A percentile compares a stretch with the other conserved stretches of the same genome.
Evolutionary conservation across 2,113 vertebrate genomes (phyloP).

Genomic region (Sturnus vulgaris): DNA sequence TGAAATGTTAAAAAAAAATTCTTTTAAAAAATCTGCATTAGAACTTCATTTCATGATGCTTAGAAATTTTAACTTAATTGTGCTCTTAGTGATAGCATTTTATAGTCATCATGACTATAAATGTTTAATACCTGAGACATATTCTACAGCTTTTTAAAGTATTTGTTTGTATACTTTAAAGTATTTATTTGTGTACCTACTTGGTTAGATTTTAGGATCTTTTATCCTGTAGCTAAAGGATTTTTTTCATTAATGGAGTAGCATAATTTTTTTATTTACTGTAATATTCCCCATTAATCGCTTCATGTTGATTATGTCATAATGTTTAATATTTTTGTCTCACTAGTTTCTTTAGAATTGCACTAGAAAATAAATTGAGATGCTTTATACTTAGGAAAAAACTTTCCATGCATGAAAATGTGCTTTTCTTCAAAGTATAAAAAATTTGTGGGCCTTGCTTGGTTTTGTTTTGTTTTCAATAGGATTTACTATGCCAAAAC

Average conservation of each 20-base stretch:
- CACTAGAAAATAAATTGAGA: not conserved
- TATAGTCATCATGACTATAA: not conserved
- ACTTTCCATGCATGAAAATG: not conserved
- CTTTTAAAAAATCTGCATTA: not conserved
- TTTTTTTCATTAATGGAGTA: not conserved
- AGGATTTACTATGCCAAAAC: not conserved
- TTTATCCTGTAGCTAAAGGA: not conserved
- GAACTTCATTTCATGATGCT: not conserved
- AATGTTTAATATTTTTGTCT: not conserved
- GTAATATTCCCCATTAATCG: not conserved
- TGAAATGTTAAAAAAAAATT: not conserved
- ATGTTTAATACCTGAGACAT: not conserved
- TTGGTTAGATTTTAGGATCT: not conserved
- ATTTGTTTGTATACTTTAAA: not conserved
- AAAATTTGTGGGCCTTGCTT: not conserved
- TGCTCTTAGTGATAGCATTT: not conserved
- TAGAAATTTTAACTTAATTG: not conserved
- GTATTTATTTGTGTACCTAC: not conserved
- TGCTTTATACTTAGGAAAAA: not conserved
- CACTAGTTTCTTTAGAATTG: not conserved
- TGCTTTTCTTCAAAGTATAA: not conserved
- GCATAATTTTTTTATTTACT: not conserved
- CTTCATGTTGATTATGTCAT: not conserved
- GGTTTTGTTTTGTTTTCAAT: not conserved
- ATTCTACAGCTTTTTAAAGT: not conserved